Evolutionary conservation across 64 coral and sea anemone species (phyloP), one percentile per base, ranked within the genome.

Genomic region (Anthopleura sola): DNA sequence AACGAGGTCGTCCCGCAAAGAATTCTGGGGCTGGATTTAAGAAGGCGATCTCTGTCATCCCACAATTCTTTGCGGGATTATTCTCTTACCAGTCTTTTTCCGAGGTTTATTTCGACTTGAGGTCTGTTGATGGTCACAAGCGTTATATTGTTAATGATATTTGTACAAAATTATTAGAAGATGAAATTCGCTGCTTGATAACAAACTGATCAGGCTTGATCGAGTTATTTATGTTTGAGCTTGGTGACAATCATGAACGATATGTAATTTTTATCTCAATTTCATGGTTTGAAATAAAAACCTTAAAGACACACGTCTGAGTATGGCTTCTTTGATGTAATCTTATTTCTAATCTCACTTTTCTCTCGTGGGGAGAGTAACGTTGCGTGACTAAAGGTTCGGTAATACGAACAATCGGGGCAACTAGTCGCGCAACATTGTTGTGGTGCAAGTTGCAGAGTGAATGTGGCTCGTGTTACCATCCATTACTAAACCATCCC

Each of bases 281-380:
- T 26, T 62, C n/a, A 62, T 62, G 58, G 58, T 62, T 62, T 62
- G 58, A 62, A 62, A 62, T 62, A 62, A 62, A 62, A 62, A 62
- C 58, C 58, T 62, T 62, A 26, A 62, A 62, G 7, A 62, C 0
- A n/a, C 24, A 62, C 4, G 10, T 56, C 16, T 10, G 24, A 8
- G 58, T 62, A 11, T 26, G n/a, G 58, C 21, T 62, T 62, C 50
- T 24, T 62, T 62, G n/a, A 62, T 62, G 0, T n/a, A 1, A 62
- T 26, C 58, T 4, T 58, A n/a, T n/a, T n/a, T n/a, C n/a, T n/a
- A n/a, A 17, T 21, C 16, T 58, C 17, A 58, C 18, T 21, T 4
- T 58, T 21, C 21, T 16, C 21, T 17, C 55, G 1, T 4, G 15
- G 55, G 13, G 55, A 48, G 11, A 48, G 3, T 48, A 5, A 48